These are phyloP conservation scores for Cariama cristata DNA, from an alignment of 2,113 vertebrate genomes.

Conservation along the genomic window DNA sequence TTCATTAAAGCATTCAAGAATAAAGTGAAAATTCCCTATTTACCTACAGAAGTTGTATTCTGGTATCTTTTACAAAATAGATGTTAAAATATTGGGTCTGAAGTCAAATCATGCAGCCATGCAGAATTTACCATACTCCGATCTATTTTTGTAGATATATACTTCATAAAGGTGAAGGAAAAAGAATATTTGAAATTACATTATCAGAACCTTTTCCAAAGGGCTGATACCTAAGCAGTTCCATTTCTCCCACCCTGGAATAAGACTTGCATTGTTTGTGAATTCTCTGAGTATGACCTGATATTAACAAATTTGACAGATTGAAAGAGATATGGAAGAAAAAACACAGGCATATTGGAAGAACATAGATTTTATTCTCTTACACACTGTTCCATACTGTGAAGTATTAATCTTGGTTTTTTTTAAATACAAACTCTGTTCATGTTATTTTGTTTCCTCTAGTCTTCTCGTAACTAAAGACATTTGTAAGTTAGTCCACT, in stretches of 20 bases:
- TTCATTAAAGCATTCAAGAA: background rate
- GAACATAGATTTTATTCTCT: background rate
- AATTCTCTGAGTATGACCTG: background rate
- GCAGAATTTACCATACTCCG: background rate
- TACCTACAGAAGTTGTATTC: background rate
- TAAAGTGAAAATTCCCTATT: background rate
- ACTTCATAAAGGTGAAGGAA: background rate
- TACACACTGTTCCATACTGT: background rate
- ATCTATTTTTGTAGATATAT: background rate
- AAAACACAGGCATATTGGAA: background rate
- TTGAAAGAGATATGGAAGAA: background rate
- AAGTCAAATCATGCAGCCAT: background rate
- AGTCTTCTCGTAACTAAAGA: background rate
- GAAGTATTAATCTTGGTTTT: background rate
- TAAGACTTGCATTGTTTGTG: background rate
- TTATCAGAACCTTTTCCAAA: background rate
- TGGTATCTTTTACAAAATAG: background rate
- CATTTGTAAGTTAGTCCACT: background rate
- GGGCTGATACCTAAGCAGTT: background rate
- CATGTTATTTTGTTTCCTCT: background rate
- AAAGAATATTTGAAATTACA: background rate
- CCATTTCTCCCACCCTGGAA: background rate
- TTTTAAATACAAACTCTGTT: background rate
- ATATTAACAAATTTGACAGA: background rate
- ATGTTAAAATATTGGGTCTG: background rate